phyloP scores from a whole-genome alignment of 2,113 vertebrate species.

The Neotoma lepida region DNA sequence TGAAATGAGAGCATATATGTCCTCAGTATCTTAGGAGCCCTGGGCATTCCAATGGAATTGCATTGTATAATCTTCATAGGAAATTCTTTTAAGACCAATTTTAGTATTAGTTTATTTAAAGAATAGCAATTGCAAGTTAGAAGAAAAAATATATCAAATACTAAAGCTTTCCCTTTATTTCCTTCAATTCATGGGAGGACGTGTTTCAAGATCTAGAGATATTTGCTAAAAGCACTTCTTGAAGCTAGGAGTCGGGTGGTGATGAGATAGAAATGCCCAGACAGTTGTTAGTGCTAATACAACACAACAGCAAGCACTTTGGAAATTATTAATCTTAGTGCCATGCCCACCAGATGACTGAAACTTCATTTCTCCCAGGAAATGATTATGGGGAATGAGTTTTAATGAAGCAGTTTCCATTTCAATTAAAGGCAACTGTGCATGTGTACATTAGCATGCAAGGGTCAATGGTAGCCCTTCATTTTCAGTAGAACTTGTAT shows the following conservation, averaged over 20 bases:
- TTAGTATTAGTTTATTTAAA: background rate
- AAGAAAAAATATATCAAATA: background rate
- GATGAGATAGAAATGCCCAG: background rate
- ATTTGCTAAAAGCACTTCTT: conserved; percentile 27
- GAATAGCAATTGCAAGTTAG: background rate
- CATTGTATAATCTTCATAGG: background rate
- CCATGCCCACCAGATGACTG: background rate
- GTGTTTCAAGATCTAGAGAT: background rate
- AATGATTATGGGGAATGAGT: conserved; percentile 28
- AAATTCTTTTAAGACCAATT: background rate
- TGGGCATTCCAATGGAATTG: background rate
- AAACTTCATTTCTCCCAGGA: conserved; percentile 2
- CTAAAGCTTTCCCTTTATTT: conserved; percentile 7
- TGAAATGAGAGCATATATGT: background rate
- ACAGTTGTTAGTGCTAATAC: background rate
- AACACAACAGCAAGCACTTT: background rate
- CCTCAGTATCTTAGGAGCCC: background rate
- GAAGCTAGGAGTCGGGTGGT: background rate
- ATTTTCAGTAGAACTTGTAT: background rate
- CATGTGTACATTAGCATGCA: background rate
- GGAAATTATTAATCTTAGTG: conserved; percentile 9
- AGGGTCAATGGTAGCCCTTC: background rate
- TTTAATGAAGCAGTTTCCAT: conserved; percentile 34
- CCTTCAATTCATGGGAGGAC: background rate
- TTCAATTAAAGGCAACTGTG: background rate